Evolutionary conservation across 2,113 vertebrate species (phyloP).

Genomic region (Eubucco bourcierii): DNA sequence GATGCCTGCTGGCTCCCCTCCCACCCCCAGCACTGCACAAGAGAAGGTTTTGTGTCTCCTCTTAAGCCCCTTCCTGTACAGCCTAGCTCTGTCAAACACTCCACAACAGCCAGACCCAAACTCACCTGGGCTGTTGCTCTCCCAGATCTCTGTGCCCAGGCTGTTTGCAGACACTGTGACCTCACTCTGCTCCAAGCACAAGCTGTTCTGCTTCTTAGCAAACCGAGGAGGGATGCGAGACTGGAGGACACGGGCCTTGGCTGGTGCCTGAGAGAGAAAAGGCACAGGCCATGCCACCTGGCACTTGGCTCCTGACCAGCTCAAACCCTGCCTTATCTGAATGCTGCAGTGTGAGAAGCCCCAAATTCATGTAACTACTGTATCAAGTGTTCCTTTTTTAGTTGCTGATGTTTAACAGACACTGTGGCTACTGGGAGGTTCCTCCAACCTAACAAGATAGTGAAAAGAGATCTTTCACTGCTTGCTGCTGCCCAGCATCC

Average conservation of each 20-base stretch:
- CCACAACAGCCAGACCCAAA: not conserved
- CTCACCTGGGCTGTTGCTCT: conserved; percentile 90
- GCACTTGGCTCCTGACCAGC: not conserved
- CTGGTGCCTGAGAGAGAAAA: conserved; percentile 75
- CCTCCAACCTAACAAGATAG: not conserved
- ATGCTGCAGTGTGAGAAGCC: not conserved
- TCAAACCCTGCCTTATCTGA: not conserved
- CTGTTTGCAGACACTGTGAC: conserved; percentile 84
- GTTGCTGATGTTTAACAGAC: not conserved
- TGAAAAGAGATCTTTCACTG: not conserved
- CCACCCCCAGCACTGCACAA: not conserved
- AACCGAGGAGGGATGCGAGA: conserved; percentile 98
- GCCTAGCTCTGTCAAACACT: not conserved
- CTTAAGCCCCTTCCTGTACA: not conserved
- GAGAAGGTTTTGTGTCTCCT: not conserved
- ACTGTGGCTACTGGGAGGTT: not conserved
- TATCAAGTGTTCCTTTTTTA: not conserved
- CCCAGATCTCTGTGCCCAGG: conserved; percentile 97
- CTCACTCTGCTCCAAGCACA: conserved; percentile 88
- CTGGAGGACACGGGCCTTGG: conserved; percentile 85
- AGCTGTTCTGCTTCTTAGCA: conserved; percentile 90
- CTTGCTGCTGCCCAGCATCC: not conserved
- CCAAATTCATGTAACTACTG: not conserved
- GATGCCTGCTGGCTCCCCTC: not conserved
- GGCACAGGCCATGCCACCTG: not conserved